Percentiles rank a stretch among this genome's conserved stretches.
Conservation (phyloP, 2,888 invertebrate species). For the Athalia circularis region DNA sequence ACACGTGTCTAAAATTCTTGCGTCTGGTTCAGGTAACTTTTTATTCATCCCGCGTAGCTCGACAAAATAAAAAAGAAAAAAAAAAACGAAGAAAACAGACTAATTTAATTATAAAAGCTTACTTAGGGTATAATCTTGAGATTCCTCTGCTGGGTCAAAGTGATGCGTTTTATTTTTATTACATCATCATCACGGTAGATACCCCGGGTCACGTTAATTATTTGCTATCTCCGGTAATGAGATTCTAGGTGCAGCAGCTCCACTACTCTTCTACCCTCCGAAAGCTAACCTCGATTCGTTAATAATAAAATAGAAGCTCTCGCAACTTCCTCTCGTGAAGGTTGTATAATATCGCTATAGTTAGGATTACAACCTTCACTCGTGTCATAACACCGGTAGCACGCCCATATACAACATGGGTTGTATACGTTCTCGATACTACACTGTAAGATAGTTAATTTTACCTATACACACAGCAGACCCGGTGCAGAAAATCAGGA, state of each 20-base stretch:
- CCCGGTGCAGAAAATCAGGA: neutral
- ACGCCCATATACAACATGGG: no score
- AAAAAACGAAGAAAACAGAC: no score
- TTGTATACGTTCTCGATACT: neutral
- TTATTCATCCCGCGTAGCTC: no score
- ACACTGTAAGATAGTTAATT: neutral
- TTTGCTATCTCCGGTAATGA: constrained; percentile 15
- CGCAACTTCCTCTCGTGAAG: neutral
- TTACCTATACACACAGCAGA: neutral
- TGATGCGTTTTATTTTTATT: neutral
- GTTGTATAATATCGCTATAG: neutral
- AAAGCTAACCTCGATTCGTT: constrained; percentile 9
- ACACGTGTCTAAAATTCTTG: no score
- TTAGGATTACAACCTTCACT: neutral
- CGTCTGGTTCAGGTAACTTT: no score
- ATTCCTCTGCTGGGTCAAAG: neutral
- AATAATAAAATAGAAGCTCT: constrained; percentile 10
- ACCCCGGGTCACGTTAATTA: constrained; percentile 18
- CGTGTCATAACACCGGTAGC: neutral
- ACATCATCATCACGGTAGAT: neutral
- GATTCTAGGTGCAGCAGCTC: constrained; percentile 15
- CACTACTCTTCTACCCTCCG: neutral
- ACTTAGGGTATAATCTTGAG: no score
- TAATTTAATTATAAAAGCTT: no score
- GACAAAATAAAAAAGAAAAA: no score